Percentiles rank a stretch among this genome's conserved stretches.
Conservation (phyloP, 1,140 invertebrate species). For the Rhagoletis zephyria region DNA sequence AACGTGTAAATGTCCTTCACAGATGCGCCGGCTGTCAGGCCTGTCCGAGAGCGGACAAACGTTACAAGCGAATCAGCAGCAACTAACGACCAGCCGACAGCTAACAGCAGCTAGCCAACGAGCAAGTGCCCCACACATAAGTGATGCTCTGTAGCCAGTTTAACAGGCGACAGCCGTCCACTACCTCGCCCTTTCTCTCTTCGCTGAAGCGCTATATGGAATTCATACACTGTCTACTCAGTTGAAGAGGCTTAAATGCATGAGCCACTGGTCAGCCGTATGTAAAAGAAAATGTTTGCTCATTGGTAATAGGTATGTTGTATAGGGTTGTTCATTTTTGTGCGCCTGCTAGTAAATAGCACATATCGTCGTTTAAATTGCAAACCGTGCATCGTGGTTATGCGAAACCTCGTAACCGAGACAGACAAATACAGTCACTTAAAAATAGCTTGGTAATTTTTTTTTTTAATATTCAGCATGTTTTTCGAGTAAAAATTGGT, state of each 20-base stretch:
- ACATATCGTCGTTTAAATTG: too few species aligned
- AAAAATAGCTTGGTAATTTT: too few species aligned
- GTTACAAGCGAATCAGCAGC: constrained; percentile 48
- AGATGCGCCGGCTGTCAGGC: constrained; percentile 40
- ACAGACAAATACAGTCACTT: too few species aligned
- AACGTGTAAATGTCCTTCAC: constrained; percentile 47
- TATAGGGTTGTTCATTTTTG: background rate
- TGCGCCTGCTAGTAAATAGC: background rate
- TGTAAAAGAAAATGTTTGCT: background rate
- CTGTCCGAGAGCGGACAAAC: constrained; percentile 45
- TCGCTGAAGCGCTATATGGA: background rate
- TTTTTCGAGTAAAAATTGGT: too few species aligned
- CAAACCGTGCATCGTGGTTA: too few species aligned
- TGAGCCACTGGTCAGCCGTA: background rate
- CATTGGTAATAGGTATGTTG: constrained; percentile 15
- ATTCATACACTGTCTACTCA: constrained; percentile 16
- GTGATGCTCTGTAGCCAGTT: constrained; percentile 38
- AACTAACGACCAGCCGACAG: constrained; percentile 44
- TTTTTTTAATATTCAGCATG: too few species aligned
- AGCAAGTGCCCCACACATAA: constrained; percentile 9
- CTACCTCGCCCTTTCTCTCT: background rate
- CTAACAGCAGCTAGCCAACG: background rate
- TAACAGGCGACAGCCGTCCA: background rate
- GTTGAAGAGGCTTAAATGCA: constrained; percentile 12
- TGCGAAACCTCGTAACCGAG: too few species aligned